Base-by-base conservation (phyloP, 2,113 vertebrate genomes). In the Porphyrio hochstetteri region DNA sequence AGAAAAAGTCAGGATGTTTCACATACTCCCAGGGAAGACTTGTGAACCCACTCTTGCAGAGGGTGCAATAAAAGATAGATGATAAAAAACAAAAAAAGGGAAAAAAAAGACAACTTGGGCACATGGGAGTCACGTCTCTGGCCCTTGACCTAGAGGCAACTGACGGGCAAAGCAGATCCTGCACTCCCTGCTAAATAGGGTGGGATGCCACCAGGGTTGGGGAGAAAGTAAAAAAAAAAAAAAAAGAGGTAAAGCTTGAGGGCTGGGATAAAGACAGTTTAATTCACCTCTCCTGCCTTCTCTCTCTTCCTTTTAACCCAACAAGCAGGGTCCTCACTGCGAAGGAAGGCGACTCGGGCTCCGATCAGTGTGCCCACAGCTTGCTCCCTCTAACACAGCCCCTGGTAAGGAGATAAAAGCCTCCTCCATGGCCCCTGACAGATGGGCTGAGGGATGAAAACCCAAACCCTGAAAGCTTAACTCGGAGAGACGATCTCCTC, bases 41-140 rank as follows among this genome's bases (percentile, higher is more conserved):
- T 1, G 0, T 14, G 36, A 88, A 29, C 0, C 4, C 1, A 2
- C 12, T 14, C 60, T 16, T 31, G 36, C 42, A 46, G 19, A 0
- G 42, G 55, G 59, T 4, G 16, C 16, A 29, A 40, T 14, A 61
- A 78, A 92, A 77, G 7, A 31, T 28, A 5, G 19, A 33, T 21
- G 13, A 25, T 13, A 36, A 35, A 63, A n/a, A 57, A 17, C 13
- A 9, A 61, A 79, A 23, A 28, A 16, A 55, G 13, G 60, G 48
- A n/a, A 23, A 25, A 21, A 36, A 33, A n/a, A 56, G 16, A 24
- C 13, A 24, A 36, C 13, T 38, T 33, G 5, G 6, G 67, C 19
- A 53, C 40, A 5, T 0, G 0, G 17, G 55, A 68, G 17, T 8
- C 35, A 29, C n/a, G n/a, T 57, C 72, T 82, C 85, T 33, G 61